phyloP scores from a whole-genome alignment of 2,113 vertebrate genomes.

The Furnarius figulus region DNA sequence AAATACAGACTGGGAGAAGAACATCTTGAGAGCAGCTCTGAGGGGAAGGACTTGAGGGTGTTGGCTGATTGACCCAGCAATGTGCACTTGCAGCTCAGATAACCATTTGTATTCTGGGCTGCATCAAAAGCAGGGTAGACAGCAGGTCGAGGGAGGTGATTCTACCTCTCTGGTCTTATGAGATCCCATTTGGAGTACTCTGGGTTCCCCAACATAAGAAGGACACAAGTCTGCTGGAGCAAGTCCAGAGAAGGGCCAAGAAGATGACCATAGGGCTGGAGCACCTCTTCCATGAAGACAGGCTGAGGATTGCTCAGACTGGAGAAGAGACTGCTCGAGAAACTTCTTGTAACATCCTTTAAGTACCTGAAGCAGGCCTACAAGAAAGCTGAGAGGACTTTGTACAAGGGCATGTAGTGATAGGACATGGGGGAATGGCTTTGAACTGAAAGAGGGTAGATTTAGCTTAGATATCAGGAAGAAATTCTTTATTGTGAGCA shows the following conservation, averaged over 20 bases:
- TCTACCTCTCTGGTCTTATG: background rate
- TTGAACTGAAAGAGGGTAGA: background rate
- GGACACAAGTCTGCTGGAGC: background rate
- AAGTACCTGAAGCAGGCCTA: background rate
- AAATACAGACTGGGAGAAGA: background rate
- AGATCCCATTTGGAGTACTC: background rate
- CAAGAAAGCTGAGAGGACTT: background rate
- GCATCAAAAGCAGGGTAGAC: rapidly evolving
- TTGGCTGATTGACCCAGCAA: background rate
- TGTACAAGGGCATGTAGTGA: background rate
- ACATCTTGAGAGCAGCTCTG: background rate
- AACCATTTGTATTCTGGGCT: rapidly evolving
- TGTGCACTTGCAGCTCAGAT: background rate
- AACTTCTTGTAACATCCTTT: background rate
- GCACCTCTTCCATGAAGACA: background rate
- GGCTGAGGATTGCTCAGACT: background rate
- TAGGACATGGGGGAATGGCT: background rate
- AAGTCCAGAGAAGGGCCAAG: background rate
- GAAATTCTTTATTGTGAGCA: background rate
- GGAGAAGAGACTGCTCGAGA: background rate
- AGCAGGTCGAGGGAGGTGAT: background rate
- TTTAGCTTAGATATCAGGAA: background rate
- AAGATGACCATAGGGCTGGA: background rate
- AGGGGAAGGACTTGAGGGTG: background rate
- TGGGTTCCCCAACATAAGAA: background rate